Percentiles rank a stretch among this genome's conserved stretches.
These are phyloP conservation scores for Coenonympha arcania DNA, from an alignment of 2,888 invertebrate genomes.

Conservation along the genomic window DNA sequence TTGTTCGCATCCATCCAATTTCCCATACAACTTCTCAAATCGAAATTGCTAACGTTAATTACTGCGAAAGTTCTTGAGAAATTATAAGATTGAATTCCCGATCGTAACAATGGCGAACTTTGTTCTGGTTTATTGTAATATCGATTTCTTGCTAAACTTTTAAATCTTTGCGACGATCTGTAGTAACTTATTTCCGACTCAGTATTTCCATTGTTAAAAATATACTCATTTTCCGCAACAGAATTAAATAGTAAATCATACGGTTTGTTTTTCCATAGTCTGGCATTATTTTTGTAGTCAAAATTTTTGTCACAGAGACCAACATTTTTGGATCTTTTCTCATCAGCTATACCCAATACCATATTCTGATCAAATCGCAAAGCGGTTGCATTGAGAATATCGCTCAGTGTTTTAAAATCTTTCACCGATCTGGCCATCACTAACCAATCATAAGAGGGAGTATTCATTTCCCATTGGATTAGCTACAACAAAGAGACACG, in stretches of 20 bases:
- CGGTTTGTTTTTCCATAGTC: slow-evolving; percentile 12
- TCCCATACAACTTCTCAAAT: slow-evolving; percentile 32
- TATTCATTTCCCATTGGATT: slow-evolving; percentile 46
- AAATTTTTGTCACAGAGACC: slow-evolving; percentile 50
- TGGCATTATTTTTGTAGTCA: slow-evolving; percentile 34
- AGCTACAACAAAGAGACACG: slow-evolving; percentile 41
- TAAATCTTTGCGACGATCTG: slow-evolving; percentile 45
- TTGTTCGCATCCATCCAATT: slow-evolving; percentile 30
- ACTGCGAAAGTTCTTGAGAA: slow-evolving; percentile 47
- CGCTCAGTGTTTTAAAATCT: slow-evolving; percentile 46
- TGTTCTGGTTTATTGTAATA: slow-evolving; percentile 39
- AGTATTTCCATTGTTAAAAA: slow-evolving; percentile 29
- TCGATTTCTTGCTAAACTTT: slow-evolving; percentile 44
- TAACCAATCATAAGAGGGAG: slow-evolving; percentile 57
- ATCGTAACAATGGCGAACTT: slow-evolving; percentile 39
- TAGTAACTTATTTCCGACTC: slow-evolving; percentile 50
- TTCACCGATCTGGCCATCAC: slow-evolving; percentile 42
- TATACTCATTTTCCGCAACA: slow-evolving; percentile 17
- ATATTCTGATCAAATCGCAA: slow-evolving; percentile 61
- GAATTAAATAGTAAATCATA: neutral
- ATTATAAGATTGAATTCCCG: slow-evolving; percentile 47
- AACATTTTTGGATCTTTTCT: slow-evolving; percentile 14
- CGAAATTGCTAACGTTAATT: slow-evolving; percentile 47
- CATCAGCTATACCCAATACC: slow-evolving; percentile 43
- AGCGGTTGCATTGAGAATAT: slow-evolving; percentile 48